Conservation (phyloP, 2,113 vertebrate genomes). For the Albula goreensis region DNA sequence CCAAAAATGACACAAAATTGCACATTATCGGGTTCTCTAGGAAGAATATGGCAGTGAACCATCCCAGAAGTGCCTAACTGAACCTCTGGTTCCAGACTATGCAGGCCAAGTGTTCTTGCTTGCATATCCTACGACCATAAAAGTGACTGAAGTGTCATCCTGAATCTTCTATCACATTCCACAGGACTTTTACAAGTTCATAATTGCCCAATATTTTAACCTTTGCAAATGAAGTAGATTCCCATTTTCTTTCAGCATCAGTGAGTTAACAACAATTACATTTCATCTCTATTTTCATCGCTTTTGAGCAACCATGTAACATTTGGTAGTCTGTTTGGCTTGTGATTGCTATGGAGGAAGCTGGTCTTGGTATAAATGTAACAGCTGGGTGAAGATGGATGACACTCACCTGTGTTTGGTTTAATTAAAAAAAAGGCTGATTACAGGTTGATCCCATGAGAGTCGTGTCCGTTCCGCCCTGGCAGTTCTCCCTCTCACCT, state of each 20-base stretch:
- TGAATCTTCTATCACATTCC: not conserved
- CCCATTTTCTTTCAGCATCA: not conserved
- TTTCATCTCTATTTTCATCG: not conserved
- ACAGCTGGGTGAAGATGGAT: slow-evolving; percentile 5
- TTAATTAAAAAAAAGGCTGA: too few species aligned
- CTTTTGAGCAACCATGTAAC: not conserved
- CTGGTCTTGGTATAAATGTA: not conserved
- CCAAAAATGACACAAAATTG: too few species aligned
- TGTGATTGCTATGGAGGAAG: not conserved
- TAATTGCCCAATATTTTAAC: not conserved
- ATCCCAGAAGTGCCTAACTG: not conserved
- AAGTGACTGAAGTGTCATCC: not conserved
- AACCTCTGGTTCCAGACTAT: not conserved
- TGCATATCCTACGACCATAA: not conserved
- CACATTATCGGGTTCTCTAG: too few species aligned
- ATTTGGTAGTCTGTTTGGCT: not conserved
- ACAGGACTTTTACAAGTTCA: not conserved
- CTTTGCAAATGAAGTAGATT: not conserved
- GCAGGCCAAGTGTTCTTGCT: not conserved
- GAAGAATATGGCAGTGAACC: not conserved
- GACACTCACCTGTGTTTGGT: not conserved
- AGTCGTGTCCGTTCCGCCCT: not conserved
- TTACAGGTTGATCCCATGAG: not conserved
- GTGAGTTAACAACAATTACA: not conserved
- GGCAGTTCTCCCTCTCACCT: slow-evolving; percentile 18